Percentiles rank a stretch among this genome's conserved stretches.
These are phyloP conservation scores for Philonicus albiceps DNA, from an alignment of 2,888 invertebrate genomes.

Conservation along the genomic window DNA sequence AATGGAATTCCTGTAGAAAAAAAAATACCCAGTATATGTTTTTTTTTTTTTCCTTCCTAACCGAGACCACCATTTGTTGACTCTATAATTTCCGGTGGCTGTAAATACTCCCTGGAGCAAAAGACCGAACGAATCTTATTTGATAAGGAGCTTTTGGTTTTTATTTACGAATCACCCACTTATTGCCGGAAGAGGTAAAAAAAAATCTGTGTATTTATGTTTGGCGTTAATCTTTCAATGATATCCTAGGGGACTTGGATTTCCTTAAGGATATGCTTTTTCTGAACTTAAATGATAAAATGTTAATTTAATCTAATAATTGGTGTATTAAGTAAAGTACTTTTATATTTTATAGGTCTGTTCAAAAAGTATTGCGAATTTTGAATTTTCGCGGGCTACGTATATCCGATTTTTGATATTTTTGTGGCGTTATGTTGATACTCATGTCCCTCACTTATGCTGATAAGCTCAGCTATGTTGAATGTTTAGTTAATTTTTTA, in stretches of 20 bases:
- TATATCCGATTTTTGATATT: too few relatives aligned
- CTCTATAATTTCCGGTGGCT: constrained; percentile 32
- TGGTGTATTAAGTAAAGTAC: too few relatives aligned
- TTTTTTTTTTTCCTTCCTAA: neutral
- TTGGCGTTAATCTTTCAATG: neutral
- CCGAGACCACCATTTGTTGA: constrained; percentile 26
- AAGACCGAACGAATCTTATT: neutral
- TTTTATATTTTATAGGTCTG: too few relatives aligned
- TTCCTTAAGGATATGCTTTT: neutral
- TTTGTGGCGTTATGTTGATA: too few relatives aligned
- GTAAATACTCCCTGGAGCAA: constrained; percentile 17
- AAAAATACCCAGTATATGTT: neutral
- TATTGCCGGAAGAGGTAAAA: neutral
- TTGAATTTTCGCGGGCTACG: too few relatives aligned
- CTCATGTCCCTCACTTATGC: too few relatives aligned
- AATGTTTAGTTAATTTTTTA: too few relatives aligned
- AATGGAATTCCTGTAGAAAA: constrained; percentile 42
- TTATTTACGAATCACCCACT: constrained; percentile 23
- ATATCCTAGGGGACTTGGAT: neutral
- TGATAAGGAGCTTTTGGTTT: constrained; percentile 35
- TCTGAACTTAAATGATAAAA: neutral
- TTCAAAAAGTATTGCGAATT: too few relatives aligned
- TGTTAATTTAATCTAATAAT: neutral
- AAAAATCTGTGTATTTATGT: constrained; percentile 14
- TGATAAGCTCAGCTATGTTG: too few relatives aligned